These are phyloP conservation scores for Clivina fossor DNA, from an alignment of 2,888 invertebrate species.

Conservation along the genomic window DNA sequence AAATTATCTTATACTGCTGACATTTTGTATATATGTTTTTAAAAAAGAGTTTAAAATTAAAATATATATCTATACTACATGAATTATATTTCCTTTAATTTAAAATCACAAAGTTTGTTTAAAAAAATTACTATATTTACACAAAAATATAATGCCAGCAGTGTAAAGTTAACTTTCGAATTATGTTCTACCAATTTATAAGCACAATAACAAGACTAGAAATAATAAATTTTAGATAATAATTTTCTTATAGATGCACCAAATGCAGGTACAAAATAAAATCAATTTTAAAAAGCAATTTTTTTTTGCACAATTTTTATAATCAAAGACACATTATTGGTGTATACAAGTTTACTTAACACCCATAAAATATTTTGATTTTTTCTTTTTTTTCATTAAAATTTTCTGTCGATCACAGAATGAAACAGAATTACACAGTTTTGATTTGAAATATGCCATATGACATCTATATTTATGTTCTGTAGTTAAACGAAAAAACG, in stretches of 20 bases:
- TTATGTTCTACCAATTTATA: constrained; percentile 28
- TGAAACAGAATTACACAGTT: too few species aligned
- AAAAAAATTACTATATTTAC: too few species aligned
- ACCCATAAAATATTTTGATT: constrained; percentile 9
- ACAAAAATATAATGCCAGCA: too few species aligned
- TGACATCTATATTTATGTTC: constrained; percentile 26
- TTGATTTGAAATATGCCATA: constrained; percentile 34
- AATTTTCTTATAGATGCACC: constrained; percentile 23
- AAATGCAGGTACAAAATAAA: constrained; percentile 17
- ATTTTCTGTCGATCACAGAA: background rate
- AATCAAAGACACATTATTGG: constrained; percentile 52
- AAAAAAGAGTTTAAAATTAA: too few species aligned
- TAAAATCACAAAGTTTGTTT: too few species aligned
- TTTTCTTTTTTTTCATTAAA: too few species aligned
- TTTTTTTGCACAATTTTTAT: constrained; percentile 9
- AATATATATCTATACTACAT: too few species aligned
- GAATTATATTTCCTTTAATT: too few species aligned
- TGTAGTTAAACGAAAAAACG: constrained; percentile 4
- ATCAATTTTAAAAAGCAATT: constrained; percentile 1
- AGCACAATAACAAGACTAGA: constrained; percentile 30
- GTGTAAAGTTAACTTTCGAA: constrained; percentile 17
- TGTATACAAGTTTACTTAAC: constrained; percentile 43
- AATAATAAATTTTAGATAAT: constrained; percentile 10
- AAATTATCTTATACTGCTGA: too few species aligned
- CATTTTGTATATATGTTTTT: too few species aligned